A percentile compares a stretch with the other conserved stretches of the same genome.
These are phyloP conservation scores for Argopecten irradians DNA, from an alignment of 1,140 invertebrate genomes.

Conservation along the genomic window DNA sequence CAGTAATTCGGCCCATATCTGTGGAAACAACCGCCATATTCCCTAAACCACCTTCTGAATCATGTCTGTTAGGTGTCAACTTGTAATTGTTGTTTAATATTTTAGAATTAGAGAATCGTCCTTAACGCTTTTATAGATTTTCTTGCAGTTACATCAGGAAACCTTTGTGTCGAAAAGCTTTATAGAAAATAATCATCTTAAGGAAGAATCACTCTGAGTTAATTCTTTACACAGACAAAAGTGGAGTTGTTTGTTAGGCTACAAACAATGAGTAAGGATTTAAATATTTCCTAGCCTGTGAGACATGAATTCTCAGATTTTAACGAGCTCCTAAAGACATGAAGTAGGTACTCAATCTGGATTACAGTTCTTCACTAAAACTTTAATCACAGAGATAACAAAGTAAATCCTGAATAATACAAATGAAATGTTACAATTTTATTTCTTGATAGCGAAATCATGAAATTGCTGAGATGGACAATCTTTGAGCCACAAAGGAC, in stretches of 20 bases:
- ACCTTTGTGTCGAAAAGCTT: background rate
- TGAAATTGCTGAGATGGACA: too few species aligned
- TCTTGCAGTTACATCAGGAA: background rate
- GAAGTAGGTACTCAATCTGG: background rate
- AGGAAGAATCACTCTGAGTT: background rate
- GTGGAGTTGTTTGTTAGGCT: background rate
- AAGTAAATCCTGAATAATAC: too few species aligned
- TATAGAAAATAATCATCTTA: conserved; percentile 19
- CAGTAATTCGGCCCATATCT: background rate
- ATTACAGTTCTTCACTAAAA: background rate
- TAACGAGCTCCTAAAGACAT: background rate
- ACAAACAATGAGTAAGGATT: background rate
- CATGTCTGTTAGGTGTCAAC: background rate
- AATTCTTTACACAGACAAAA: background rate
- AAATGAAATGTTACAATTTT: too few species aligned
- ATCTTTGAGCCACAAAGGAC: too few species aligned
- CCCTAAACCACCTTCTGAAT: background rate
- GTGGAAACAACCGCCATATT: background rate
- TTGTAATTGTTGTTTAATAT: conserved; percentile 19
- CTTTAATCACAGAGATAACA: background rate
- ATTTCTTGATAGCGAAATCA: too few species aligned
- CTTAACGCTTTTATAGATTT: background rate
- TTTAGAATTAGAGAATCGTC: conserved; percentile 18
- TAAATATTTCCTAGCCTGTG: background rate
- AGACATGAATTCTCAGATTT: background rate